These are phyloP conservation scores for Ramphastos sulfuratus DNA, from an alignment of 2,113 vertebrate genomes.

Conservation along the genomic window DNA sequence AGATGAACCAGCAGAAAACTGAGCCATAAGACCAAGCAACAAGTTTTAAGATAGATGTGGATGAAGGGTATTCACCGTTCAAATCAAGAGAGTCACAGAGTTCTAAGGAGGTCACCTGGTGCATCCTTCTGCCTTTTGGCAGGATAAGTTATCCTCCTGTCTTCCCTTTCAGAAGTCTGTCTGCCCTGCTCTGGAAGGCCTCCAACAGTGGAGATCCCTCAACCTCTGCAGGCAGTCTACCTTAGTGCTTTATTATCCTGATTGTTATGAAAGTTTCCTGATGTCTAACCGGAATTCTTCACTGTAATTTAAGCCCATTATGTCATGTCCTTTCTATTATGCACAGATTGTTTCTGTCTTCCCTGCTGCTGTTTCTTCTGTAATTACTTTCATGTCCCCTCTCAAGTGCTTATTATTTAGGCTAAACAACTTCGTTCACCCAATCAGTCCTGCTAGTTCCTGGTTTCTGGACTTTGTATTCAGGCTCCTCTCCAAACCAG, in stretches of 20 bases:
- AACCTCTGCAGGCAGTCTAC: constrained; percentile 56
- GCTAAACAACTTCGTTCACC: background rate
- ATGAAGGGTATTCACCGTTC: background rate
- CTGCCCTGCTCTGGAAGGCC: constrained; percentile 49
- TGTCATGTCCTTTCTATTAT: constrained; percentile 64
- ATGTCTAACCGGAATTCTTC: constrained; percentile 55
- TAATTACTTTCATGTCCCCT: constrained; percentile 55
- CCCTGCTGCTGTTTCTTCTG: constrained; percentile 15
- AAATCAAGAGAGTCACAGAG: background rate
- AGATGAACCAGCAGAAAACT: background rate
- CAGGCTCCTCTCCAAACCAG: background rate
- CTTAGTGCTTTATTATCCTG: constrained; percentile 54
- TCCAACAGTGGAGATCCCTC: constrained; percentile 51
- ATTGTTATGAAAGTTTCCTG: constrained; percentile 69
- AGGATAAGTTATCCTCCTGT: constrained; percentile 28
- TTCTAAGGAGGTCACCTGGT: background rate
- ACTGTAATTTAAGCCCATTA: constrained; percentile 63
- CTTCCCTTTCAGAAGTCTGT: constrained; percentile 42
- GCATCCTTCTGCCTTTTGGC: background rate
- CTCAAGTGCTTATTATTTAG: background rate
- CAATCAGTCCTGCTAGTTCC: background rate
- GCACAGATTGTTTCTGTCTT: constrained; percentile 62
- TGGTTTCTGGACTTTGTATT: background rate
- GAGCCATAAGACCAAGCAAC: background rate
- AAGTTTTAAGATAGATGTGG: background rate